Percentiles rank a stretch among this genome's conserved stretches.
phyloP scores from a whole-genome alignment of 1,140 invertebrate species.

The Drosophila murphyi region DNA sequence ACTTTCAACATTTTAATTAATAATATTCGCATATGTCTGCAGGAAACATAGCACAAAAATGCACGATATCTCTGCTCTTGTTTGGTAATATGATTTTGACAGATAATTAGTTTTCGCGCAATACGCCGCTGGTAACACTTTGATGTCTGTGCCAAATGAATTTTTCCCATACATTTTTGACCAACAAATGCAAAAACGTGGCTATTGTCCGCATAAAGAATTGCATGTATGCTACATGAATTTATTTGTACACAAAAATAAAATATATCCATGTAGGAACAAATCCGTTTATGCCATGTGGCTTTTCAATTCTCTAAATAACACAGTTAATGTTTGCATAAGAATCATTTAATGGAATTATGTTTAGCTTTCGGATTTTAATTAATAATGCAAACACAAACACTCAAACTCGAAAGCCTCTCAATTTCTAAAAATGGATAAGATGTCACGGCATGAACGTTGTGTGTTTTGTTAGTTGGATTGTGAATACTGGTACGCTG shows the following conservation, averaged over 20 bases:
- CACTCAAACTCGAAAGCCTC: no score
- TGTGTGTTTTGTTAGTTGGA: not conserved
- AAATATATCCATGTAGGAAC: no score
- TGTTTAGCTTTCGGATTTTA: no score
- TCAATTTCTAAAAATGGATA: not conserved
- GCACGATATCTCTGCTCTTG: slow-evolving; percentile 8
- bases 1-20: slow-evolving; percentile 33
- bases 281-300: slow-evolving; percentile 8
- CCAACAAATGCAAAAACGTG: slow-evolving; percentile 7
- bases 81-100: slow-evolving; percentile 64
- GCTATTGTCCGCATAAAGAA: not conserved
- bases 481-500: slow-evolving; percentile 9
- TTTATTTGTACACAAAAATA: no score
- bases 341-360: not conserved
- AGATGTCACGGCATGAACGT: slow-evolving; percentile 15
- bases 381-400: no score
- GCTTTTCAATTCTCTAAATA: not conserved
- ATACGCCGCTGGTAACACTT: slow-evolving; percentile 53
- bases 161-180: slow-evolving; percentile 19
- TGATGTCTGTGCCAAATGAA: slow-evolving; percentile 38
- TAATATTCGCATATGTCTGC: slow-evolving; percentile 13
- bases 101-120: slow-evolving; percentile 74
- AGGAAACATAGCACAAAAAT: slow-evolving; percentile 11
- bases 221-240: not conserved
- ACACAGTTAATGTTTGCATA: not conserved